Conservation (phyloP, 1,140 invertebrate genomes). For the Pogonognathellus flavescens region DNA sequence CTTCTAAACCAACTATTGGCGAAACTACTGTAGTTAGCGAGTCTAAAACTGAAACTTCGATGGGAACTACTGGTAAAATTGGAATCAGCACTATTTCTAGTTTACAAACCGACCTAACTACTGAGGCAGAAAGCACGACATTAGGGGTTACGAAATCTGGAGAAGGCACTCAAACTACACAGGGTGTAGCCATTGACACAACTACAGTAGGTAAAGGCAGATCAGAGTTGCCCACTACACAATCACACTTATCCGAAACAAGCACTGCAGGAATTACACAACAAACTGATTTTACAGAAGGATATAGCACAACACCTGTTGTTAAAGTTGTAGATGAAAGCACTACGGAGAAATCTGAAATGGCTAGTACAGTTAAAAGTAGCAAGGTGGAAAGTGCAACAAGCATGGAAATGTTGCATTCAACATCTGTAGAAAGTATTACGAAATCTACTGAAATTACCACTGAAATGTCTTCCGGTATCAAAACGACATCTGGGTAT, state of each 20-base stretch:
- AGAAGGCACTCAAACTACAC: not conserved
- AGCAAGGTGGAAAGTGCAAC: not conserved
- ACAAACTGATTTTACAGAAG: too few relatives aligned
- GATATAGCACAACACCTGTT: too few relatives aligned
- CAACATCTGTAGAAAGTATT: too few relatives aligned
- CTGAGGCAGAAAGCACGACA: not conserved
- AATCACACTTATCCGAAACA: too few relatives aligned
- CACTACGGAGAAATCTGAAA: not conserved
- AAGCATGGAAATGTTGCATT: not conserved
- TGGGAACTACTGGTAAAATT: not conserved
- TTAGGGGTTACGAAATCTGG: not conserved
- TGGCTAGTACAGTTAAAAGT: not conserved
- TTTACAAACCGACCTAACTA: not conserved
- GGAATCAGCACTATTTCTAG: not conserved
- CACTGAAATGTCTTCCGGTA: not conserved
- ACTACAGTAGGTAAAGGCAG: not conserved
- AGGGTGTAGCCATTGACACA: not conserved
- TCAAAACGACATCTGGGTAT: not conserved
- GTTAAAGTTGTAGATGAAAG: too few relatives aligned
- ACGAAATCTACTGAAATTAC: not conserved
- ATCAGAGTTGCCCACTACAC: too few relatives aligned
- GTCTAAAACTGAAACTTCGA: constrained; percentile 9
- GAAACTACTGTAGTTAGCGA: constrained; percentile 17
- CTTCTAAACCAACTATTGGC: not conserved
- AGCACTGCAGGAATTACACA: too few relatives aligned